A percentile compares a stretch with the other conserved stretches of the same genome.
phyloP scores from a whole-genome alignment of 2,888 invertebrate species.

The Rhagonycha lutea region DNA sequence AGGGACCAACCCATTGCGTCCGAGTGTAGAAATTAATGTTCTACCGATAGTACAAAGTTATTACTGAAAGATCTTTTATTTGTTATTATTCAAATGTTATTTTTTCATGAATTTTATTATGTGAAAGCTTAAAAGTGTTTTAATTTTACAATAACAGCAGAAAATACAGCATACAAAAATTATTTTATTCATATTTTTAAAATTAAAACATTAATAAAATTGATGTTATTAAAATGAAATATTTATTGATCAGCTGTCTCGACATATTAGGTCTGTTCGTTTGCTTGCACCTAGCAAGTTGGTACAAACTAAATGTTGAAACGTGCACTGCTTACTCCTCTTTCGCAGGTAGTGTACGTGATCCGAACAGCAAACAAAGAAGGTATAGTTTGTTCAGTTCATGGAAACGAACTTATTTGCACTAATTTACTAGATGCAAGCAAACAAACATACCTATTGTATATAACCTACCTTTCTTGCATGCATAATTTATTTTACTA shows the following conservation, averaged over 20 bases:
- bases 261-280: not conserved
- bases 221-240: not conserved
- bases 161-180: not conserved
- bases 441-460: not conserved
- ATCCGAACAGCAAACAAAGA: too few relatives aligned
- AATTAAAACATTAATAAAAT: not conserved
- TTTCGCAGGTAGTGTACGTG: too few relatives aligned
- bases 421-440: too few relatives aligned
- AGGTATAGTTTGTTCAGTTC: too few relatives aligned
- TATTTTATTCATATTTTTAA: not conserved
- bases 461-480: not conserved
- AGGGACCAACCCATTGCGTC: not conserved
- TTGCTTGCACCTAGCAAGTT: too few relatives aligned
- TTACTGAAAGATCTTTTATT: not conserved
- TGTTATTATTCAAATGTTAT: not conserved
- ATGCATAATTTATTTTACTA: not conserved
- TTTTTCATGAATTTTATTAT: not conserved
- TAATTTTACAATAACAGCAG: not conserved
- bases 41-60: not conserved
- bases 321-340: too few relatives aligned
- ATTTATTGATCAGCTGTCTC: not conserved
- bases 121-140: not conserved
- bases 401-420: too few relatives aligned
- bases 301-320: too few relatives aligned
- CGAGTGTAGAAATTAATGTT: not conserved